A percentile compares a stretch with the other conserved stretches of the same genome.
Evolutionary conservation across 2,888 invertebrate species (phyloP).

Genomic region (Gnatocerus cornutus): DNA sequence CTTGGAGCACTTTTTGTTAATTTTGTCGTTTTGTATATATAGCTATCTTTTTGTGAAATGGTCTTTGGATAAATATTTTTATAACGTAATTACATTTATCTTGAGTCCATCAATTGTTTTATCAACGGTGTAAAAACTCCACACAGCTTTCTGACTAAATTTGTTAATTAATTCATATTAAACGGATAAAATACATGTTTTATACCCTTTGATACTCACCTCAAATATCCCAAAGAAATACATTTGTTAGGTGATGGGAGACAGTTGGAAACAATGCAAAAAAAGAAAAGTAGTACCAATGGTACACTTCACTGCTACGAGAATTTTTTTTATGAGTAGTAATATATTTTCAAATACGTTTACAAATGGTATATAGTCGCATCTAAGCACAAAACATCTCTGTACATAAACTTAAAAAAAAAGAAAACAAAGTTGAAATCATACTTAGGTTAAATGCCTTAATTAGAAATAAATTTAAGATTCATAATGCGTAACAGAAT

Average conservation of each 20-base stretch:
- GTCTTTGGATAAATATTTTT: too few species aligned
- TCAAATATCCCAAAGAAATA: too few species aligned
- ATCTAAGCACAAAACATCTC: slow-evolving; percentile 68
- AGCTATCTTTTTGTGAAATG: too few species aligned
- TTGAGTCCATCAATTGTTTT: too few species aligned
- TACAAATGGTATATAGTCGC: slow-evolving; percentile 69
- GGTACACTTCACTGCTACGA: too few species aligned
- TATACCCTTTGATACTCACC: slow-evolving; percentile 3
- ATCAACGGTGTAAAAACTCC: background rate
- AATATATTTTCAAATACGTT: slow-evolving; percentile 69
- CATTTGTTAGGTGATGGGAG: too few species aligned
- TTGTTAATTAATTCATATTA: slow-evolving; percentile 18
- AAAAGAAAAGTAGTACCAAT: too few species aligned
- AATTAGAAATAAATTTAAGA: slow-evolving; percentile 29
- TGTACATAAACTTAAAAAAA: slow-evolving; percentile 64
- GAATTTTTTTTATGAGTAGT: slow-evolving; percentile 55
- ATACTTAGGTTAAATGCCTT: slow-evolving; percentile 59
- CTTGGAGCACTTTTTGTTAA: background rate
- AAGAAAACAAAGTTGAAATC: slow-evolving; percentile 58
- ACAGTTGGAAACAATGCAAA: too few species aligned
- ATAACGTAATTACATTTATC: too few species aligned
- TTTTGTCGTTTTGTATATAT: too few species aligned
- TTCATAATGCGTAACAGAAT: slow-evolving; percentile 34
- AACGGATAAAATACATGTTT: slow-evolving; percentile 29
- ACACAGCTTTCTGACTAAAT: slow-evolving; percentile 9